Base-by-base conservation (phyloP, 2,888 invertebrate genomes). In the Drosophila fulvimacula region DNA sequence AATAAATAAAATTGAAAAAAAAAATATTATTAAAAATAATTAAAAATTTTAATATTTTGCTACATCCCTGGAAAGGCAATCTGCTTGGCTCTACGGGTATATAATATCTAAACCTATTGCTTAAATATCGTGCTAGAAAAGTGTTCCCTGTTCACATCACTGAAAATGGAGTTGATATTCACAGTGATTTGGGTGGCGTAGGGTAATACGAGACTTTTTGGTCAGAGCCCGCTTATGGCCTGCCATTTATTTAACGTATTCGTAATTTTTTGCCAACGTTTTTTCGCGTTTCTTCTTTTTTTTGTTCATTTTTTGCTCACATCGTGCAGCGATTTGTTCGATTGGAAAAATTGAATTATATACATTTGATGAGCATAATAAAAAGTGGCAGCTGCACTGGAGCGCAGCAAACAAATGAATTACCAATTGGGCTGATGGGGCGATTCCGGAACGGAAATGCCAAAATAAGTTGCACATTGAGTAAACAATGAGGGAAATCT, bases 321-420 rank as follows among this genome's bases (percentile, higher is more conserved):
- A 55, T 48, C 70, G 51, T 66, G 58, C 69, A 51, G 73, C 79
- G 80, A 83, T 88, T 83, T 77, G 60, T 70, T 69, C 82, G 77
- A 85, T 85, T 88, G 88, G 82, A 79, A 88, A 88, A 79, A 88
- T 88, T 84, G 85, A 84, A 84, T 88, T 88, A 84, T 84, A 80
- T 70, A 68, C 75, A 76, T 88, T 84, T 84, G 88, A 84, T 84
- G 88, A 74, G 73, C 79, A 73, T 74, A 80, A 82, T 76, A 80
- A 85, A 82, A 82, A 68, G 71, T 74, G 81, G 77, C 83, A 80
- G 77, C 67, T 80, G 81, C 81, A 82, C 36, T 61, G 48, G 48
- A 38, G 73, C 73, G 39, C 64, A 27, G 49, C 62, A 67, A 69
- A 24, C 53, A 63, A 48, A 64, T 69, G 52, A 75, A 64, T 73